A percentile compares a stretch with the other conserved stretches of the same genome.
phyloP scores from a whole-genome alignment of 1,140 invertebrate genomes.

The Monomorium pharaonis region DNA sequence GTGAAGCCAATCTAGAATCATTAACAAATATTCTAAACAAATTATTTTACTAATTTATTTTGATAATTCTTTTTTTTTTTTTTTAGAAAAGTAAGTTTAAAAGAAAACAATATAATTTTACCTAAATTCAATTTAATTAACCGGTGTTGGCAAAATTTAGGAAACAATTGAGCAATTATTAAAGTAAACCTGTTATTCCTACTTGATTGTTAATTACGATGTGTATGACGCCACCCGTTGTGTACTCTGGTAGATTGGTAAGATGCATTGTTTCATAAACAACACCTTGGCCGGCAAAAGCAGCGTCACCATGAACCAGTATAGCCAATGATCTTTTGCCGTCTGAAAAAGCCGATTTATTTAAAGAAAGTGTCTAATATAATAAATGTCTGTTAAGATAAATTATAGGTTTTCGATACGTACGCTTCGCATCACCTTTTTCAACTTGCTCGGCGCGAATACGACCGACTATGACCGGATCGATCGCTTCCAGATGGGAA shows the following conservation, averaged over 20 bases:
- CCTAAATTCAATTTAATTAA: neutral
- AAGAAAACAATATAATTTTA: neutral
- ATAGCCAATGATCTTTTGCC: conserved; percentile 88
- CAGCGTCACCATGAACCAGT: conserved; percentile 95
- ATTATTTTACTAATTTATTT: neutral
- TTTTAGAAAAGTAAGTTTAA: neutral
- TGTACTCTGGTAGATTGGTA: conserved; percentile 93
- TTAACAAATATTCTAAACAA: neutral
- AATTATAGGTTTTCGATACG: conserved; percentile 80
- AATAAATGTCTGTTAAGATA: neutral
- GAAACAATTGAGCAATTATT: neutral
- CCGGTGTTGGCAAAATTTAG: neutral
- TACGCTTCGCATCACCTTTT: conserved; percentile 90
- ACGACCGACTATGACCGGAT: conserved; percentile 93
- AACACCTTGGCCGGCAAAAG: conserved; percentile 95
- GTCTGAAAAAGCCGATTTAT: conserved; percentile 9
- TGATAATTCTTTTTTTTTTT: neutral
- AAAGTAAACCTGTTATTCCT: neutral
- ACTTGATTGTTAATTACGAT: conserved; percentile 96
- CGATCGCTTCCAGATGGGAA: conserved; percentile 95
- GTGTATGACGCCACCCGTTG: conserved; percentile 95
- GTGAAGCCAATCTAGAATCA: conserved; percentile 91
- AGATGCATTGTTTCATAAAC: conserved; percentile 96
- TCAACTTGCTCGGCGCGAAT: conserved; percentile 95
- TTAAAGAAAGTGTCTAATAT: neutral